Evolutionary conservation across 1,140 invertebrate species (phyloP).

Genomic region (Macrobrachium nipponense): DNA sequence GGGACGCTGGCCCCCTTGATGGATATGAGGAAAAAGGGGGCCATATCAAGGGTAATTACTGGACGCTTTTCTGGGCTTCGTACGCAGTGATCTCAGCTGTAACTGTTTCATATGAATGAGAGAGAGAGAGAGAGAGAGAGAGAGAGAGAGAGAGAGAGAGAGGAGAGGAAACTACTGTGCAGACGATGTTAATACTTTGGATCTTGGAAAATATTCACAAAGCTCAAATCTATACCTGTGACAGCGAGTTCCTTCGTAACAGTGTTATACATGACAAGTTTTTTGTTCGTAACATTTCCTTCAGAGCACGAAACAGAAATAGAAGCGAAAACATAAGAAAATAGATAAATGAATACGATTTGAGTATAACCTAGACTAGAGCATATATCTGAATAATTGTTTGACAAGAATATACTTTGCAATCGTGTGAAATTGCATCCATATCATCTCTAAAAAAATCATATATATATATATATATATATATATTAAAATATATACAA

Average conservation of each 20-base stretch:
- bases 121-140: conserved; percentile 52
- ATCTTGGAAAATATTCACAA: no score
- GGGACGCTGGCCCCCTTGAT: no score
- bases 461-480: conserved; percentile 14
- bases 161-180: conserved; percentile 1
- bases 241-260: no score
- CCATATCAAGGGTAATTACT: neutral
- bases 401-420: neutral
- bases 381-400: neutral
- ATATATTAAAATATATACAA: neutral
- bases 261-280: no score
- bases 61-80: neutral
- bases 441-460: no score
- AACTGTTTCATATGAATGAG: conserved; percentile 12
- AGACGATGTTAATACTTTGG: no score
- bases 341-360: neutral
- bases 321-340: neutral
- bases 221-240: no score
- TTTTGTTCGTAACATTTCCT: no score
- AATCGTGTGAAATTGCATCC: no score
- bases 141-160: conserved; percentile 50
- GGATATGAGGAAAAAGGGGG: neutral
- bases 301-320: no score
- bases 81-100: neutral
- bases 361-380: neutral